Base-by-base conservation (phyloP, 1,140 invertebrate genomes). In the Lucilia cuprina region DNA sequence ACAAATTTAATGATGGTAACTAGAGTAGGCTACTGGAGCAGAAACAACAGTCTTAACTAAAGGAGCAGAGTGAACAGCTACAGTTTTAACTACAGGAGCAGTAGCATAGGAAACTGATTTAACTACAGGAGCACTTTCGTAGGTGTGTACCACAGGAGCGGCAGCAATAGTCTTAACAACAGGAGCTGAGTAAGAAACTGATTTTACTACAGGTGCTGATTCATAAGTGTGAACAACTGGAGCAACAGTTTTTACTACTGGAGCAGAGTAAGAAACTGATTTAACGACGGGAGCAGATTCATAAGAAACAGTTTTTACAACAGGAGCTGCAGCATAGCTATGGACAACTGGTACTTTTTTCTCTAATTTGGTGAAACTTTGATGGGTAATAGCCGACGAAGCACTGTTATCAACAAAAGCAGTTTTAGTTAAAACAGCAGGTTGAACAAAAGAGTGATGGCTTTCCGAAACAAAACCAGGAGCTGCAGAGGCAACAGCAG, bases 381-480 rank as follows among this genome's bases (percentile, higher is more conserved):
- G 92, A 82, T 93, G 92, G 60, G 92, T 92, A 60, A 93, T 91
- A 82, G 89, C 91, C 34, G 92, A 90, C 75, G 90, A 89, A 84
- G 87, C 89, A 49, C 87, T 87, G 82, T 84, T 86, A 74, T 89
- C 88, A 83, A 90, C 87, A 21, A 87, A 86, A 77, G 88, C 87
- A 74, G 88, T 89, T 84, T 89, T 89, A 65, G 87, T 55, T 50
- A 89, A 77, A 78, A 89, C 85, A 17, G 87, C 88, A 10, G 89
- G 89, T 84, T 90, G 89, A 5, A 89, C 87, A 70, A 87, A 30
- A 25, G 82, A 84, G 9, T 87, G 84, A 13, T 88, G 85, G 9
- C 89, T 88, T 86, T 89, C 83, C 41, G 88, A 86, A 13, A 90
- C 80, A 34, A 90, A 85, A 84, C 83, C 83, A 19, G 89, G 89